Conservation (phyloP, 2,888 invertebrate genomes). For the Patella ulyssiponensis region DNA sequence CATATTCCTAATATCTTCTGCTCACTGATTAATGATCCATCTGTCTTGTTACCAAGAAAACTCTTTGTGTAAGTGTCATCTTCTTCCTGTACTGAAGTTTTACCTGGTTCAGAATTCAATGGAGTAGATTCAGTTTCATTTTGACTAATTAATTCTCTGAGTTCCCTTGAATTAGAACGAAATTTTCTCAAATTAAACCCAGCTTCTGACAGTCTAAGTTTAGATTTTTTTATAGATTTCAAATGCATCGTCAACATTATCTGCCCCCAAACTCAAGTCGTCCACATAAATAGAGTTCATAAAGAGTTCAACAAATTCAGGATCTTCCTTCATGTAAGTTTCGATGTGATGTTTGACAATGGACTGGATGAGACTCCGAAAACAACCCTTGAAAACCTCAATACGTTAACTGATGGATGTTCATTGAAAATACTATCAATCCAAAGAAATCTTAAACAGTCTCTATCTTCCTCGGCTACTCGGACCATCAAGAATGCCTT, state of each 20-base stretch:
- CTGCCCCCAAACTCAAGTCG: neutral
- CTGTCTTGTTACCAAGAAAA: too few species aligned
- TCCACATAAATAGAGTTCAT: neutral
- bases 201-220: neutral
- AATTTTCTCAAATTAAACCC: constrained; percentile 7
- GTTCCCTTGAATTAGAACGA: neutral
- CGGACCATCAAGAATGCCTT: neutral
- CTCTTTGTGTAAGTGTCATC: too few species aligned
- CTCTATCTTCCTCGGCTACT: neutral
- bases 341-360: neutral
- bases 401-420: neutral
- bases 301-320: neutral
- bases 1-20: too few species aligned
- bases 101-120: too few species aligned
- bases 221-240: neutral
- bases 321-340: neutral
- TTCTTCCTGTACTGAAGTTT: too few species aligned
- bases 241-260: neutral
- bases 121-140: too few species aligned
- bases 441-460: neutral
- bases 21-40: too few species aligned
- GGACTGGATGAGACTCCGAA: neutral
- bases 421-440: neutral
- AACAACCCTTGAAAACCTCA: neutral
- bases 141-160: neutral